Evolutionary conservation across 2,113 vertebrate species (phyloP).

Genomic region (Rallus limicola): DNA sequence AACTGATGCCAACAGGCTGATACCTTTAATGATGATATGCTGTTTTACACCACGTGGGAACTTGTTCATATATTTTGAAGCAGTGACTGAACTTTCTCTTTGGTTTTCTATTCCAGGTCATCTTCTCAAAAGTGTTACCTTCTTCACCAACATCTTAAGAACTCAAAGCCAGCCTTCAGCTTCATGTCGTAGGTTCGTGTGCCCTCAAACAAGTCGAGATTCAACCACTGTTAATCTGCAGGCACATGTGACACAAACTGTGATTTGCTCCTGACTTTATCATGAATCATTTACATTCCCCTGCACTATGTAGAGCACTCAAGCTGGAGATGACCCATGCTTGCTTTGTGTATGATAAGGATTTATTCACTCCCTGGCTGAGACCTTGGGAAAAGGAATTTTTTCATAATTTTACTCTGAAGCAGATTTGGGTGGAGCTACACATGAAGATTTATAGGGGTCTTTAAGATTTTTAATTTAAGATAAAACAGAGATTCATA

Average conservation of each 20-base stretch:
- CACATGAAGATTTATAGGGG: not conserved
- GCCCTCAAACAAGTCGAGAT: not conserved
- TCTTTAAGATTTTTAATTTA: slow-evolving; percentile 18
- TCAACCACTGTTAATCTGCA: not conserved
- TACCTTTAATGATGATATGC: not conserved
- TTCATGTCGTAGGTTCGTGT: not conserved
- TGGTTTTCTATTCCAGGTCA: not conserved
- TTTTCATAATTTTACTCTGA: not conserved
- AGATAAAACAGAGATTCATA: not conserved
- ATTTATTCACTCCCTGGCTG: not conserved
- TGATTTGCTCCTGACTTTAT: not conserved
- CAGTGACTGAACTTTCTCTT: not conserved
- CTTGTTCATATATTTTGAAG: not conserved
- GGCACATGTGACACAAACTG: not conserved
- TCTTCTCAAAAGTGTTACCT: not conserved
- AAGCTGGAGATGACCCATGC: not conserved
- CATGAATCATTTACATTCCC: not conserved
- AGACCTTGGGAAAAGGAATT: slow-evolving; percentile 1
- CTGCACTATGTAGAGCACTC: not conserved
- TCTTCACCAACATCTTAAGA: not conserved
- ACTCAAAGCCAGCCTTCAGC: not conserved
- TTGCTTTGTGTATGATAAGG: not conserved
- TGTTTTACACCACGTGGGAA: not conserved
- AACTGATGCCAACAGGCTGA: not conserved
- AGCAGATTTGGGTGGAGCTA: not conserved